Base-by-base conservation (phyloP, 2,113 vertebrate genomes). In the Callopanchax toddi region DNA sequence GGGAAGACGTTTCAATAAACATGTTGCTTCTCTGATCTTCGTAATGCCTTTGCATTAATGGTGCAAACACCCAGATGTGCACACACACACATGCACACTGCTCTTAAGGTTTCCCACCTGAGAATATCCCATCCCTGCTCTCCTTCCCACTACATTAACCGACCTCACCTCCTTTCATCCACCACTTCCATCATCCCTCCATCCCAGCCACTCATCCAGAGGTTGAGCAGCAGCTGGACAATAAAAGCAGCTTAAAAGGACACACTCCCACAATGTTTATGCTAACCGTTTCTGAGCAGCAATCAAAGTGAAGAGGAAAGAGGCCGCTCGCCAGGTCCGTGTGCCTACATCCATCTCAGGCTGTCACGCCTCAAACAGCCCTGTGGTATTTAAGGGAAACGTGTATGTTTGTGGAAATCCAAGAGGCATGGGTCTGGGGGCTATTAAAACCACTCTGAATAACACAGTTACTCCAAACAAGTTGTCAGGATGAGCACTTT, bases 161-260 rank as follows among this genome's bases (percentile, higher is more conserved):
- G 76, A 44, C 55, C 64, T 74, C 57, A 69, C 61, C 69, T 67
- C 71, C 51, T 55, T 65, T 50, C 51, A 57, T 71, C 71, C 55
- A 71, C 67, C 50, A 63, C 46, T 58, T 25, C 57, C 60, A 65
- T 61, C 67, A 65, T 81, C 60, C 40, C 64, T 72, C 80, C 65
- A 76, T 67, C 63, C 52, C 52, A 65, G 44, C 49, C 59, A 55
- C 70, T 84, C 64, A 83, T 88, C 82, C 74, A 88, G 75, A 43
- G 58, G 52, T 78, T 78, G 65, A 55, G 78, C 59, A 88, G 82
- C 90, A 91, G 86, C 87, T 91, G 87, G 90, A 89, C 92, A 91
- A 91, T 91, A 92, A 92, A 93, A 89, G 85, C 67, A 49, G 69
- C 77, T 86, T 91, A 89, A 91, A 93, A 91, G 89, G 83, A 89